Conservation (phyloP, 2,113 vertebrate species). For the Albula glossodonta region DNA sequence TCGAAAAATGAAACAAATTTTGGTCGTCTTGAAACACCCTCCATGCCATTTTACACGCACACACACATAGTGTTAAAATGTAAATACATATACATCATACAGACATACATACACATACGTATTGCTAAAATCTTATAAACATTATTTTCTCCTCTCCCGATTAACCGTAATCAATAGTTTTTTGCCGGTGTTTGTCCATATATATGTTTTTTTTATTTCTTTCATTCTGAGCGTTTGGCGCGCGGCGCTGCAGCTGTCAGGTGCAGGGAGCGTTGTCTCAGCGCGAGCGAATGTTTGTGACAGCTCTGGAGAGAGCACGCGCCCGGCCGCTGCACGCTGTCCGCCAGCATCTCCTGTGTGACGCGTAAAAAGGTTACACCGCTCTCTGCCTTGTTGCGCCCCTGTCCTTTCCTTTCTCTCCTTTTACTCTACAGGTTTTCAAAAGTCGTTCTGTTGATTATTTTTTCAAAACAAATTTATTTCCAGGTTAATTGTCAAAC, state of each 20-base stretch:
- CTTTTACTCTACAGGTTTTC: not conserved
- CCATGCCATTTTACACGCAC: too few relatives aligned
- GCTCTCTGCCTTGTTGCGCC: not conserved
- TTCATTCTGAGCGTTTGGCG: not conserved
- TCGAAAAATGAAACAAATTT: too few relatives aligned
- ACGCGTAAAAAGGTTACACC: conserved; percentile 63
- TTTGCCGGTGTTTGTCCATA: too few relatives aligned
- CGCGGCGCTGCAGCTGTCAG: conserved; percentile 18
- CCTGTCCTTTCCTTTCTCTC: not conserved
- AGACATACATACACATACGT: too few relatives aligned
- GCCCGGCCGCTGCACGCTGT: conserved; percentile 51
- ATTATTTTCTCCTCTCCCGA: too few relatives aligned
- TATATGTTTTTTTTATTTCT: too few relatives aligned
- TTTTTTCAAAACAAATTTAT: not conserved
- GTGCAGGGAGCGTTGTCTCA: conserved; percentile 45
- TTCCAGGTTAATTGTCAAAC: too few relatives aligned
- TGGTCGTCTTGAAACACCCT: too few relatives aligned
- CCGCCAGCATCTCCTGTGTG: conserved; percentile 60
- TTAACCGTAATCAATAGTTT: too few relatives aligned
- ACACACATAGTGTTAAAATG: too few relatives aligned
- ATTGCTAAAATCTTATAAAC: too few relatives aligned
- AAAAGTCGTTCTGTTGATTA: not conserved
- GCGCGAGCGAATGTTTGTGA: conserved; percentile 66
- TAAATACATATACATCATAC: too few relatives aligned
- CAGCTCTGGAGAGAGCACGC: conserved; percentile 56